Base-by-base conservation (phyloP, 2,113 vertebrate species). In the Osmerus mordax region DNA sequence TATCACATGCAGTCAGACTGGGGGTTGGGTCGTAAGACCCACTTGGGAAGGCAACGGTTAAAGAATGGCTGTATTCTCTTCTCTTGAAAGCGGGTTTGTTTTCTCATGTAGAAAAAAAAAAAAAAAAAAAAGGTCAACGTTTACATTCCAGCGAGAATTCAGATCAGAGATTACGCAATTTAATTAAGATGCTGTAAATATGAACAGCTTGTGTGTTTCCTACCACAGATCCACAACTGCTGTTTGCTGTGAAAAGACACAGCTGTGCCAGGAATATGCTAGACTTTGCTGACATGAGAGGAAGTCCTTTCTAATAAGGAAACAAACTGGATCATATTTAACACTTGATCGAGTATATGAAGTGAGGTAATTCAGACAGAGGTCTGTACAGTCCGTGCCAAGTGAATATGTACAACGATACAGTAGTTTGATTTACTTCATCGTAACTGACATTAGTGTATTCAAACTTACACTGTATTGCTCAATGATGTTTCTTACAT, bases 81-180 rank as follows among this genome's bases (percentile, higher is more conserved):
- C 41, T 12, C 41, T 72, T 65, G 55, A 72, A 70, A 56, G 15
- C 0, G 9, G 18, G 51, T 67, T 82, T 86, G 71, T 74, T 84
- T 82, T 82, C 73, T 71, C 70, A 47, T 11, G 9, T 47, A 11
- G 41, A 47, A 47, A 11, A 47, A 47, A 47, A 47, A 47, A 11
- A 9, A 47, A 36, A 36, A 2, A 47, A 73, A 54, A 71, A 52
- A 71, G 65, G 76, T 76, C 67, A 68, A 4, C 70, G 78, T 89
- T 87, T 87, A 88, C 78, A 86, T 89, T 84, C 78, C 79, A 80
- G 74, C 56, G 51, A 70, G 69, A 82, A 76, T 78, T 84, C 71
- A 66, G 73, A 80, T 87, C 51, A 73, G 75, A 83, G 72, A 89
- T 83, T 78, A 79, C 81, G 75, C 63, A 86, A 75, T 62, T 78